Base-by-base conservation (phyloP, 2,113 vertebrate genomes). In the Microcebus tavaratra region DNA sequence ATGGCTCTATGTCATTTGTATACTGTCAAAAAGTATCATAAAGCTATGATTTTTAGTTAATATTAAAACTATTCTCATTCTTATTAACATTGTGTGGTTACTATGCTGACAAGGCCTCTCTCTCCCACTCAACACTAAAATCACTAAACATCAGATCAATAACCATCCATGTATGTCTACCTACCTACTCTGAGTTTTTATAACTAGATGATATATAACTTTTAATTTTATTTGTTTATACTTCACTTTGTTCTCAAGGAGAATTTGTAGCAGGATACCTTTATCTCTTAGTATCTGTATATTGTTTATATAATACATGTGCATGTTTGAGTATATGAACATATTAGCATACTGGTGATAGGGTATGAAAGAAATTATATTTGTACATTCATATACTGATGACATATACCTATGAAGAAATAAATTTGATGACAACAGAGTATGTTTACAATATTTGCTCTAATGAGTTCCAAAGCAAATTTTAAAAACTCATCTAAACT, bases 381-480 rank as follows among this genome's bases (percentile, higher is more conserved):
- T 59, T 81, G 23, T 84, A 63, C 73, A 78, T 67, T 79, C 57
- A 75, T 63, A 45, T 63, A 94, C 29, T 78, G 78, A 85, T 81
- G 31, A 97, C n/a, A 2, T 68, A 89, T 73, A 45, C 59, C 67
- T 57, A 8, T 86, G 55, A 73, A 45, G 21, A 15, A 83, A 90
- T 45, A 75, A 59, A 88, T 42, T 27, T 34, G 48, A 92, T 34
- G 21, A 10, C 50, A 87, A 9, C 48, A 89, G 20, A 59, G 6
- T 1, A 50, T 75, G 21, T 92, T 83, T 79, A 90, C 93, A 84
- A 92, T 73, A 88, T 25, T 84, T n/a, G 31, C 91, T 39, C 68
- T 57, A 70, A 18, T 83, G 87, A 93, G 50, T 76, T 92, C 76
- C 68, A 94, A 88, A 94, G 48, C 14, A 78, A 96, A 90, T 78